phyloP scores from a whole-genome alignment of 1,140 invertebrate species.

The Globodera rostochiensis region DNA sequence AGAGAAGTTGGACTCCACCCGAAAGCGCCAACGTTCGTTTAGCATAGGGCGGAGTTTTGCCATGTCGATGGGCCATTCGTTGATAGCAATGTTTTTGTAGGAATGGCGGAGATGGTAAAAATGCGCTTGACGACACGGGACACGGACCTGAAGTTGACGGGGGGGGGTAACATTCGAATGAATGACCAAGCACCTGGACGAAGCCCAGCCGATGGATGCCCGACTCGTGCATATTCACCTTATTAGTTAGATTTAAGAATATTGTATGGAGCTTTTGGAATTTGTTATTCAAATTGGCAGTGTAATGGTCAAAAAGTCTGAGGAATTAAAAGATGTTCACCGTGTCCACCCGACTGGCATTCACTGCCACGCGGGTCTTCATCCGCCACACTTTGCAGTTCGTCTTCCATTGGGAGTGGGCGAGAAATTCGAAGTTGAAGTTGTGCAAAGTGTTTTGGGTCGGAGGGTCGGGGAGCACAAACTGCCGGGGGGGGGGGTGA shows the following conservation, averaged over 20 bases:
- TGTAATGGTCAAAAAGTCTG: too few species aligned
- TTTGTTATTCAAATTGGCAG: too few species aligned
- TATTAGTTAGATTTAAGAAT: conserved; percentile 38
- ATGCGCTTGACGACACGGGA: conserved; percentile 61
- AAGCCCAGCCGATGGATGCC: conserved; percentile 64
- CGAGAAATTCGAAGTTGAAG: conserved; percentile 62
- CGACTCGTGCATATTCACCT: conserved; percentile 65
- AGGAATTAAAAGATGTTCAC: background rate
- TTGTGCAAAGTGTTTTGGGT: conserved; percentile 45
- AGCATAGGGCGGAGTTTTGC: conserved; percentile 44
- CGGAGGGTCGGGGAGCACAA: conserved; percentile 49
- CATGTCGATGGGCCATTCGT: conserved; percentile 59
- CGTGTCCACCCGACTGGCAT: conserved; percentile 57
- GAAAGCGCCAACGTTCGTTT: conserved; percentile 54
- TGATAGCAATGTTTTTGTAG: conserved; percentile 54
- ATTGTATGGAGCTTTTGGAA: background rate
- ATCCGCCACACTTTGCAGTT: conserved; percentile 65
- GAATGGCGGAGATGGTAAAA: conserved; percentile 65
- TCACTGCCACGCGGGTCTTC: conserved; percentile 64
- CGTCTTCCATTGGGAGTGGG: conserved; percentile 59
- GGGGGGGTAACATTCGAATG: background rate
- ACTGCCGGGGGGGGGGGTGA: conserved; percentile 11
- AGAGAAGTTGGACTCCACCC: conserved; percentile 49
- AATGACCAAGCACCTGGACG: conserved; percentile 49
- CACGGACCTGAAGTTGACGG: conserved; percentile 26